phyloP scores from a whole-genome alignment of 2,888 invertebrate genomes.

The Amblyteles armatorius region DNA sequence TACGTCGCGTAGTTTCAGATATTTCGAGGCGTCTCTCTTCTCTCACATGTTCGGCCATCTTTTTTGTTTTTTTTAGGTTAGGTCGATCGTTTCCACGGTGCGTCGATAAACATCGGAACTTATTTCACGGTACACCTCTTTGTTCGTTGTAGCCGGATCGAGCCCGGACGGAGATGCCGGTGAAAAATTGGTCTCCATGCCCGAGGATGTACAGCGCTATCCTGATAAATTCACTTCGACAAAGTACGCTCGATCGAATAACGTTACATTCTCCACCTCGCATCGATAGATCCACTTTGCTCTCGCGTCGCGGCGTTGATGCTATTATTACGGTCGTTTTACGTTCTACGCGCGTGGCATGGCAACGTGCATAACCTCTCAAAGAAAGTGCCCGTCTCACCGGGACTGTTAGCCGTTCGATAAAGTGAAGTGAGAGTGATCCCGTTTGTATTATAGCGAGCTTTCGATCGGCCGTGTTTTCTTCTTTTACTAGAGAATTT shows the following conservation, averaged over 20 bases:
- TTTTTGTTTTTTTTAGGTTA: too few relatives aligned
- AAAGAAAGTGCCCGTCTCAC: not conserved
- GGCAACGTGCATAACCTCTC: constrained; percentile 2
- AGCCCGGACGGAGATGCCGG: not conserved
- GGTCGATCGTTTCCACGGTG: not conserved
- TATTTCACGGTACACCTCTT: not conserved
- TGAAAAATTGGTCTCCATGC: not conserved
- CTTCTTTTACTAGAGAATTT: not conserved
- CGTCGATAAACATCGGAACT: not conserved
- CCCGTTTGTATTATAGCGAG: not conserved
- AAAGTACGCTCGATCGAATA: not conserved
- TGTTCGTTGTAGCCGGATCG: not conserved
- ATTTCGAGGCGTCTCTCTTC: too few relatives aligned
- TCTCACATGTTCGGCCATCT: too few relatives aligned
- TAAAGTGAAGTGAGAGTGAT: not conserved
- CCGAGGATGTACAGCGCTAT: not conserved
- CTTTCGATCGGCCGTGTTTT: not conserved
- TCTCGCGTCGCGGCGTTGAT: constrained; percentile 3
- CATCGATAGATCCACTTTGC: constrained; percentile 6
- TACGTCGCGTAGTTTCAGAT: not conserved
- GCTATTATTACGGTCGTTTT: constrained; percentile 7
- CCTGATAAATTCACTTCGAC: constrained; percentile 2
- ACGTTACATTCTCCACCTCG: not conserved
- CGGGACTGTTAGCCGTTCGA: constrained; percentile 6
- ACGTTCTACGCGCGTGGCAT: not conserved